A percentile compares a stretch with the other conserved stretches of the same genome.
Evolutionary conservation across 2,797 vertebrate species (phyloP).

Genomic region (Channallabes apus): DNA sequence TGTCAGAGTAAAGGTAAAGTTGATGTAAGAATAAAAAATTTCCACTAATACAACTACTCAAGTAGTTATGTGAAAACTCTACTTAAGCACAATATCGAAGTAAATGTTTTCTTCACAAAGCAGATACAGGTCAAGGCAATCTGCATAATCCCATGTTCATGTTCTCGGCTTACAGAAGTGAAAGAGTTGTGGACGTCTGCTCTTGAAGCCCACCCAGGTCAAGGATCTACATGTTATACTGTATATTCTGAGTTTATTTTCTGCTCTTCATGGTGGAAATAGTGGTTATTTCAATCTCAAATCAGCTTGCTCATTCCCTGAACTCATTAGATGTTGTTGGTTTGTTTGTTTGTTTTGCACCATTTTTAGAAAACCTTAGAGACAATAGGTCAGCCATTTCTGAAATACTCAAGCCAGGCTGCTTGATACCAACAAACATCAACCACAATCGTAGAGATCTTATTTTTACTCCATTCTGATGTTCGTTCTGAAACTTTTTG

Average conservation of each 20-base stretch:
- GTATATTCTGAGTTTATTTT: background rate
- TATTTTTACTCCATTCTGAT: background rate
- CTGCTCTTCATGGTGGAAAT: background rate
- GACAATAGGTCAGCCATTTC: background rate
- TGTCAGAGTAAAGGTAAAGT: too few species aligned
- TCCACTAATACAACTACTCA: too few species aligned
- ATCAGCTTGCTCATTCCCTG: background rate
- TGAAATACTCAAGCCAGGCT: background rate
- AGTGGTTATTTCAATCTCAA: background rate
- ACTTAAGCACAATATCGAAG: too few species aligned
- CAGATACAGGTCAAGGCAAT: background rate
- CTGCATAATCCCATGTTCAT: background rate
- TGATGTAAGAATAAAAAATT: too few species aligned
- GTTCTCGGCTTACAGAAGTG: background rate
- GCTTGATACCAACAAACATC: background rate
- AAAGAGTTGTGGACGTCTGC: background rate
- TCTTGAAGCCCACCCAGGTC: background rate
- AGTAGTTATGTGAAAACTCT: too few species aligned
- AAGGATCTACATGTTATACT: background rate
- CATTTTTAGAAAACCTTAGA: background rate
- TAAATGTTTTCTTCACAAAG: too few species aligned
- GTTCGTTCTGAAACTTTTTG: background rate
- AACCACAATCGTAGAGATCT: background rate
- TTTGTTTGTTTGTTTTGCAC: background rate
- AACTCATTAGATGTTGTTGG: background rate